Percentiles rank a stretch among this genome's conserved stretches.
Conservation (phyloP, 2,888 invertebrate species). For the Neelides folsomi region DNA sequence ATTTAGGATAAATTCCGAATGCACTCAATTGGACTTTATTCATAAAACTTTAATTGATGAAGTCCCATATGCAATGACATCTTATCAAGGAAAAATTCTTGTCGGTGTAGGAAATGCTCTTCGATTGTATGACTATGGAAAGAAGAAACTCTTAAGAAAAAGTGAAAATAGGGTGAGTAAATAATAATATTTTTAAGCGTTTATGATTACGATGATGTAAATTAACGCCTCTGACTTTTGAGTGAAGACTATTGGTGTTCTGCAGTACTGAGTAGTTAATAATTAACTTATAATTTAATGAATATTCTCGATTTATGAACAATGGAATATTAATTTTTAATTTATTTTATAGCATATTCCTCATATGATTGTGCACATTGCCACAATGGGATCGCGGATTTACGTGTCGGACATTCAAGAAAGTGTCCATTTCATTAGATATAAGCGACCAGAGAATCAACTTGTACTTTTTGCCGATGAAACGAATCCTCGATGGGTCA, state of each 20-base stretch:
- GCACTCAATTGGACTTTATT: slow-evolving; percentile 73
- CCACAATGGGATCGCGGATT: slow-evolving; percentile 85
- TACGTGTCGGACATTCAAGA: slow-evolving; percentile 94
- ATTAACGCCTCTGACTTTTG: neutral
- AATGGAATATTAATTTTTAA: neutral
- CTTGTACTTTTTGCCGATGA: slow-evolving; percentile 97
- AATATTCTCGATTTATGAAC: neutral
- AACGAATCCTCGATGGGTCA: slow-evolving; percentile 92
- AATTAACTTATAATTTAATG: neutral
- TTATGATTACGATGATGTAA: neutral
- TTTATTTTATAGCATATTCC: slow-evolving; percentile 64
- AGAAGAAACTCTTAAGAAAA: slow-evolving; percentile 87
- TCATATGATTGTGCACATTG: slow-evolving; percentile 82
- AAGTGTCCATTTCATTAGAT: slow-evolving; percentile 87
- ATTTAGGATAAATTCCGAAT: slow-evolving; percentile 52
- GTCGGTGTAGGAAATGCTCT: slow-evolving; percentile 86
- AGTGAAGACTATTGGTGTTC: slow-evolving; percentile 15
- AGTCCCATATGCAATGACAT: slow-evolving; percentile 73
- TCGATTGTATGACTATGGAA: slow-evolving; percentile 89
- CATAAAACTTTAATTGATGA: slow-evolving; percentile 91
- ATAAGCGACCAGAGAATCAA: slow-evolving; percentile 90
- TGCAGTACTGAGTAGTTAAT: slow-evolving; percentile 25
- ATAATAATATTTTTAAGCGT: slow-evolving; percentile 1
- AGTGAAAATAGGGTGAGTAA: slow-evolving; percentile 75
- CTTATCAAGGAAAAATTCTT: slow-evolving; percentile 79